Base-by-base conservation (phyloP, 2,888 invertebrate genomes). In the Drepanosiphum platanoidis region DNA sequence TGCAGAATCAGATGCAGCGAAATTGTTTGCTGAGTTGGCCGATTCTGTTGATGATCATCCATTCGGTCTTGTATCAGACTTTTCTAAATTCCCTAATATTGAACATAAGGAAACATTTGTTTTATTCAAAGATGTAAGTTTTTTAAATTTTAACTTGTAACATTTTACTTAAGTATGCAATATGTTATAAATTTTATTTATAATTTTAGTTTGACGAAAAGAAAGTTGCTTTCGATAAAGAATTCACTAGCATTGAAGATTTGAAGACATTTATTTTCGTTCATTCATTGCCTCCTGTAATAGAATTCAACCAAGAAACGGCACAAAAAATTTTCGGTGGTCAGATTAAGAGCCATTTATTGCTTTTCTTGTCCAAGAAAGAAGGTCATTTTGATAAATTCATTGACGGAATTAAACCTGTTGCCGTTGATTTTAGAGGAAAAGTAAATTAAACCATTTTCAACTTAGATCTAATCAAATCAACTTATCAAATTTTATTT, bases 311-410 rank as follows among this genome's bases (percentile, higher is more conserved):
- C 88, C 97, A 98, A 89, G 97, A 98, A 90, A 97, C 97, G 46
- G 99, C 99, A 18, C 95, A 96, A 90, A 98, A 98, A 91, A 97
- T 99, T 91, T 99, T 99, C 90, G 97, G 98, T 83, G 99, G 99
- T 88, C 96, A 97, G 87, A 96, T 99, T 91, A 98, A 99, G 91
- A 96, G 95, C 89, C 99, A 99, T 91, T 93, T 98, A 88, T 92
- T 99, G 87, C 91, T 99, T 89, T 99, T 99, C 93, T 92, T 98
- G 88, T 96, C 96, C 89, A 97, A 97, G 92, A 94, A 94, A 90
- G 93, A 93, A 88, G 96, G 96, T 82, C 95, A 96, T 89, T 94
- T 94, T 89, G 95, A 96, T 86, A 93, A 94, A 89, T 92, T 94
- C 89, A 91, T 95, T 64, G 95, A 95, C 22, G 93, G 93, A 30